Conservation (phyloP, 2,797 vertebrate species). For the Acanthiza pusilla region DNA sequence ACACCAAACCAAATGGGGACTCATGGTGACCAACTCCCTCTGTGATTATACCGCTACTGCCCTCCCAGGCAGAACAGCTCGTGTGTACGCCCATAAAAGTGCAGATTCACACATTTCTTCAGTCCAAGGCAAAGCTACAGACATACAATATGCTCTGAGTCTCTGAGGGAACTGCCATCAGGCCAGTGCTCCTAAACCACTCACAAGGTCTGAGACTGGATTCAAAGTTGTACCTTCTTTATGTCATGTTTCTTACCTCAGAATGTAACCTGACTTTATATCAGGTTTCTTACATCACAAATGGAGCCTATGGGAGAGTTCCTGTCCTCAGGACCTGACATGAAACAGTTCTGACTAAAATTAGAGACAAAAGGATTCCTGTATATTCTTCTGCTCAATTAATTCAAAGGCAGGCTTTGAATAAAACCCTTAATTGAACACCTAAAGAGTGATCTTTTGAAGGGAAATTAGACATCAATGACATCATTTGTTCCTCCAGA, state of each 20-base stretch:
- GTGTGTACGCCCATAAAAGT: accelerated
- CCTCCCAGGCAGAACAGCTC: neutral
- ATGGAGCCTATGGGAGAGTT: neutral
- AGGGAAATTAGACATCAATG: accelerated
- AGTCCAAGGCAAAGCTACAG: neutral
- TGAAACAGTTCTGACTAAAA: neutral
- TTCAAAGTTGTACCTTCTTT: neutral
- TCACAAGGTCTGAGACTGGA: neutral
- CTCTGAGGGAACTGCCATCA: neutral
- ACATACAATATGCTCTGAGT: neutral
- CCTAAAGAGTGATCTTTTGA: neutral
- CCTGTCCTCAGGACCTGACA: neutral
- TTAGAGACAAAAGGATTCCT: neutral
- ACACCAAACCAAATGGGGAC: neutral
- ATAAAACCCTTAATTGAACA: neutral
- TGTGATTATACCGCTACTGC: neutral
- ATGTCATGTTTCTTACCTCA: neutral
- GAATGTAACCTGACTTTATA: neutral
- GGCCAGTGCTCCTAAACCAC: neutral
- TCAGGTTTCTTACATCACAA: neutral
- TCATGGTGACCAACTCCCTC: accelerated
- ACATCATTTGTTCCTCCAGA: neutral
- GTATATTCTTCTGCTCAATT: neutral
- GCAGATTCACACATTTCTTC: neutral
- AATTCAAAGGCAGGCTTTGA: neutral